These are phyloP conservation scores for Choloepus didactylus DNA, from an alignment of 2,797 vertebrate species.

Conservation along the genomic window DNA sequence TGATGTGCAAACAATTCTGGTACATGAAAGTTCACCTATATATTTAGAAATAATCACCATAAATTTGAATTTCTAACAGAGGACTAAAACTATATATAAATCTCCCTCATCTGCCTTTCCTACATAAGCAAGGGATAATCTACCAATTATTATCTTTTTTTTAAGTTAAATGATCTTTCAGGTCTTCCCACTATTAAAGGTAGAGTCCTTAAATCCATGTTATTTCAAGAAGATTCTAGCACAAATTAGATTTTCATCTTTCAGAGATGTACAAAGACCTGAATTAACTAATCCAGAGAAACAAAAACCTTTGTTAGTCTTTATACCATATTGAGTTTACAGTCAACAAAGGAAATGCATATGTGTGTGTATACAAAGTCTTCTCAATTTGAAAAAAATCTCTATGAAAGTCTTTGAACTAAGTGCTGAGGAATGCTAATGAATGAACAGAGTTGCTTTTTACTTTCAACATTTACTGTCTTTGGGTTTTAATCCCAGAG, in stretches of 20 bases:
- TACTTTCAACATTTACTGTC: background rate
- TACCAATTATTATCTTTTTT: background rate
- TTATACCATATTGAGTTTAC: background rate
- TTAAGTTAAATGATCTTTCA: slow-evolving; percentile 37
- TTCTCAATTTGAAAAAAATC: slow-evolving; percentile 35
- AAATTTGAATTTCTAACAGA: slow-evolving; percentile 61
- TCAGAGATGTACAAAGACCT: background rate
- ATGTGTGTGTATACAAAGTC: background rate
- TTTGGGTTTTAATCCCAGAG: slow-evolving; percentile 50
- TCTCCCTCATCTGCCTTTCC: slow-evolving; percentile 13
- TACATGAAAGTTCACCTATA: slow-evolving; percentile 24
- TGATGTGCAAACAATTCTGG: slow-evolving; percentile 54
- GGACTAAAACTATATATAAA: slow-evolving; percentile 39
- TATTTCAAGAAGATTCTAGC: slow-evolving; percentile 47
- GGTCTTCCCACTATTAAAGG: slow-evolving; percentile 13
- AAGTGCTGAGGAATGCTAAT: slow-evolving; percentile 17
- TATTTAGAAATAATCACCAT: slow-evolving; percentile 62
- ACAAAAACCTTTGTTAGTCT: slow-evolving; percentile 12
- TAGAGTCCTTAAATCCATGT: background rate
- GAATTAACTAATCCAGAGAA: background rate
- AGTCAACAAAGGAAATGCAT: background rate
- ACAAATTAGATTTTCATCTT: slow-evolving; percentile 19
- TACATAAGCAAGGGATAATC: background rate
- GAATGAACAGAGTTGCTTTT: slow-evolving; percentile 33
- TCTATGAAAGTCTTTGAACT: background rate